Base-by-base conservation (phyloP, 2,797 vertebrate genomes). In the Gephyroberyx darwinii region DNA sequence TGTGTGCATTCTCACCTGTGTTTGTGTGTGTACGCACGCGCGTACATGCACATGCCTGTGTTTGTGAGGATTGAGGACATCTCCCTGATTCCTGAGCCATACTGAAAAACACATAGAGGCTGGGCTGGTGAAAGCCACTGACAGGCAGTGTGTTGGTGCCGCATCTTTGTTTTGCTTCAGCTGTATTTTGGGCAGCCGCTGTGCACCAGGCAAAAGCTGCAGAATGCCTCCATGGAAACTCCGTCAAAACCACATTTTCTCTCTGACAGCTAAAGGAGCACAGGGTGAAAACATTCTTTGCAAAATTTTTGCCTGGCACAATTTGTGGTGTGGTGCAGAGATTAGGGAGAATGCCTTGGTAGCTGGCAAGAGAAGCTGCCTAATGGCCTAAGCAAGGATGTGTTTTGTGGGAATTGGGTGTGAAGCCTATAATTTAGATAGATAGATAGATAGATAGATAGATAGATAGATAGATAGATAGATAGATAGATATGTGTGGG, bases 51-150 rank as follows among this genome's bases (percentile, higher is more conserved):
- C 61, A 52, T 72, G 74, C 61, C 64, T 81, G 76, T 65, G 71
- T 89, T 68, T 74, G 56, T 71, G 73, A 77, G 80, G 80, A 85
- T 84, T 84, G 86, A 83, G 75, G 78, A 86, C 81, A 88, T 83
- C 69, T 84, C 63, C 77, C 80, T 71, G 57, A 82, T 74, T 82
- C 60, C 71, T 71, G 51, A 80, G 72, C 66, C 52, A 76, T 77
- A 72, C 66, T 22, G 20, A 45, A 30, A 39, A 48, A 8, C 16
- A 20, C 31, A 30, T 14, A 74, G 58, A 74, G 35, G 50, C 50
- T 52, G 39, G 60, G 76, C 54, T 77, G 65, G 69, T 67, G 63
- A 77, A 78, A 71, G 68, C 65, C 62, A 66, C 12, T 78, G 84
- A 84, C 77, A 79, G 78, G 78, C 73, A 72, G 37, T 12, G 16